A percentile compares a stretch with the other conserved stretches of the same genome.
phyloP scores from a whole-genome alignment of 2,113 vertebrate species.

The Synodontis membranacea region DNA sequence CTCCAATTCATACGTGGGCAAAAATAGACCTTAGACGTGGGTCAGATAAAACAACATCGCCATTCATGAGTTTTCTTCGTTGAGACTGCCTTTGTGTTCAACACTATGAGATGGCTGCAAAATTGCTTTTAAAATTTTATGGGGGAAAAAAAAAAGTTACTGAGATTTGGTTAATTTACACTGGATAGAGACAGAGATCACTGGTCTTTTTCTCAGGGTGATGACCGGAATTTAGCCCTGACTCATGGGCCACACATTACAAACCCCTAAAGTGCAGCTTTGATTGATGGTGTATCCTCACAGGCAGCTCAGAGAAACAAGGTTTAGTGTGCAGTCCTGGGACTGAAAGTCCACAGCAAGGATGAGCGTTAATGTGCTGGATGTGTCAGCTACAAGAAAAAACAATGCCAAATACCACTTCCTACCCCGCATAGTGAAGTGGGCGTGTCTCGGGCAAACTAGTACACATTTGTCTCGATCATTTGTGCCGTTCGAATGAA shows the following conservation, averaged over 20 bases:
- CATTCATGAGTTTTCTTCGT: background rate
- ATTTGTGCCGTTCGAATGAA: constrained; percentile 44
- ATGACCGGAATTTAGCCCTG: constrained; percentile 37
- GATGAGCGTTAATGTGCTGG: constrained; percentile 50
- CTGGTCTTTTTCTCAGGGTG: background rate
- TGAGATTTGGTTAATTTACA: constrained; percentile 31
- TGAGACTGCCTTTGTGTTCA: background rate
- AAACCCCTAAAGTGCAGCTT: constrained; percentile 20
- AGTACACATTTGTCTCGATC: constrained; percentile 43
- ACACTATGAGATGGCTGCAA: background rate
- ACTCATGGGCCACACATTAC: constrained; percentile 30
- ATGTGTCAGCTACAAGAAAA: constrained; percentile 38
- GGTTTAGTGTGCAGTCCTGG: constrained; percentile 30
- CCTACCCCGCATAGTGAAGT: constrained; percentile 20
- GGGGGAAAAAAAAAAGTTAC: no score
- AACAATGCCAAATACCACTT: constrained; percentile 25
- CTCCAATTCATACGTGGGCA: background rate
- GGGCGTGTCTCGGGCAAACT: constrained; percentile 28
- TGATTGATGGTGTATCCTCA: constrained; percentile 45
- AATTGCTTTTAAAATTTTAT: background rate
- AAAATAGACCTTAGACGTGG: background rate
- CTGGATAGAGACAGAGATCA: constrained; percentile 8
- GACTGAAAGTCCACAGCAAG: constrained; percentile 30
- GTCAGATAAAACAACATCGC: background rate
- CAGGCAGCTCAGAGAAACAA: constrained; percentile 30